Base-by-base conservation (phyloP, 2,888 invertebrate species). In the Sussaba pulchella region DNA sequence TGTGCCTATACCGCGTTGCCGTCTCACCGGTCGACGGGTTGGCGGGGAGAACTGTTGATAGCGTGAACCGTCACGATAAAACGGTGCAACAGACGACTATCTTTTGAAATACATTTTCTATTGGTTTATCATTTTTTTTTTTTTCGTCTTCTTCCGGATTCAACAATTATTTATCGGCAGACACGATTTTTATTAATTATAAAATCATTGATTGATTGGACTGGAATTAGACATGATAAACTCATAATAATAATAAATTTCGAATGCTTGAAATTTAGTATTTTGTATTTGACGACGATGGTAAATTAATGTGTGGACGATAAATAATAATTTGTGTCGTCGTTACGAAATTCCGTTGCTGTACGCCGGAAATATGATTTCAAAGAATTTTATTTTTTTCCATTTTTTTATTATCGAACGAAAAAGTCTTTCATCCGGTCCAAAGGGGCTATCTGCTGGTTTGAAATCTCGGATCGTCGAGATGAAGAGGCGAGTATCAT, bases 341-440 rank as follows among this genome's bases (percentile, higher is more conserved):
- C 5, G 12, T 21, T 17, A 47, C 52, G 67, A 31, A 41, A 70
- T 57, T 39, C 64, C 45, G 39, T 6, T 2, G 21, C 50, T 43
- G 54, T 36, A 43, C 64, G 19, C 80, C 76, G 80, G 80, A 81
- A 81, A 64, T 52, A 71, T 54, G n/a, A n/a, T n/a, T n/a, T n/a
- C n/a, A n/a, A n/a, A 31, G 17, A 57, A 78, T 66, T 47, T 47
- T 6, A 31, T 66, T 57, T 54, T 31, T 67, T 31, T 64, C 36
- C n/a, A n/a, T 64, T 50, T 59, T 64, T 41, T 77, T 77, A 81
- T 77, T 73, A 81, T 76, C 67, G 77, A 81, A 57, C 67, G 39
- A 50, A 50, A 66, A 61, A 57, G 57, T 64, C 73, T 64, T 70
- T 57, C 81, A 81, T 81, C 81, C 81, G 77, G 81, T 26, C 67